Evolutionary conservation across 2,888 invertebrate genomes (phyloP).

Genomic region (Lampropteryx suffumata): DNA sequence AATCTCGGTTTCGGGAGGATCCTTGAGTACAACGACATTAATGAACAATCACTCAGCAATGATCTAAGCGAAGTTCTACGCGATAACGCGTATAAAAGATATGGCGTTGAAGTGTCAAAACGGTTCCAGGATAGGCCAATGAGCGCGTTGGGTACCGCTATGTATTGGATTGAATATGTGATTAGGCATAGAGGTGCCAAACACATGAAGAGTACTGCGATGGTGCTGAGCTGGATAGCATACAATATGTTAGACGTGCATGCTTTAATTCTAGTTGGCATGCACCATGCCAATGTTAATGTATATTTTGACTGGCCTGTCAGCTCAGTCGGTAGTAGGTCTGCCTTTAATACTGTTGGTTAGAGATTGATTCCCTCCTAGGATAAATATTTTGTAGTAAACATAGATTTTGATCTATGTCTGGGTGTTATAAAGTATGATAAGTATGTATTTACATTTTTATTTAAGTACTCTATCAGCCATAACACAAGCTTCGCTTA

Average conservation of each 20-base stretch:
- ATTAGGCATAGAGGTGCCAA: slow-evolving; percentile 79
- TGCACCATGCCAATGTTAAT: slow-evolving; percentile 22
- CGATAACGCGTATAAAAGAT: slow-evolving; percentile 56
- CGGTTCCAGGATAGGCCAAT: slow-evolving; percentile 81
- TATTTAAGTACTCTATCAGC: too few species aligned
- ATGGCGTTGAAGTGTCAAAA: slow-evolving; percentile 62
- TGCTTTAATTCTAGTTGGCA: slow-evolving; percentile 44
- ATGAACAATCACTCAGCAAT: slow-evolving; percentile 57
- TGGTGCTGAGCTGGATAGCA: slow-evolving; percentile 65
- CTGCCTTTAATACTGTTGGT: too few species aligned
- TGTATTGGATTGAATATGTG: slow-evolving; percentile 83
- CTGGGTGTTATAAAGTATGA: too few species aligned
- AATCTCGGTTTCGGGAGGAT: slow-evolving; percentile 68
- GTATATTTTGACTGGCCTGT: slow-evolving; percentile 2
- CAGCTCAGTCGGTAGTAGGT: too few species aligned
- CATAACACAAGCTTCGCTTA: too few species aligned
- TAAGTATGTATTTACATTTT: too few species aligned
- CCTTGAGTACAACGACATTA: slow-evolving; percentile 68
- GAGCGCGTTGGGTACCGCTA: slow-evolving; percentile 72
- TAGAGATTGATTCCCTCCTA: too few species aligned
- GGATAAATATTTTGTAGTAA: too few species aligned
- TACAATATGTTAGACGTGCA: slow-evolving; percentile 74
- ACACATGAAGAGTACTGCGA: slow-evolving; percentile 75
- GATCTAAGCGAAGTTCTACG: slow-evolving; percentile 62
- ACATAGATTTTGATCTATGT: too few species aligned